Evolutionary conservation across 2,797 vertebrate species (phyloP).

Genomic region (Acanthopagrus latus): DNA sequence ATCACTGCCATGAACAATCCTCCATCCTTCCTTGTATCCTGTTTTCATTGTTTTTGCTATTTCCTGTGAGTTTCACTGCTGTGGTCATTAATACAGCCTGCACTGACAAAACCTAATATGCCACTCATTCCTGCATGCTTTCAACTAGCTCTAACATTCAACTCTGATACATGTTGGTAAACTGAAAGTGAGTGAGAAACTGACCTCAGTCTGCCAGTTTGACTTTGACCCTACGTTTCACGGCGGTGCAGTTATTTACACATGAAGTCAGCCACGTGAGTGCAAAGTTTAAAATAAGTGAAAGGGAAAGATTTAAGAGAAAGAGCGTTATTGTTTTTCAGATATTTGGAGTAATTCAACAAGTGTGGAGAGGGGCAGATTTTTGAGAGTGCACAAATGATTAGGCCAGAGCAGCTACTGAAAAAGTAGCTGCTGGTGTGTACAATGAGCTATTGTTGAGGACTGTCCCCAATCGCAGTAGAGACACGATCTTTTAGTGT

Average conservation of each 20-base stretch:
- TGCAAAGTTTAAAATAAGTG: constrained; percentile 16
- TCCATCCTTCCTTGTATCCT: constrained; percentile 59
- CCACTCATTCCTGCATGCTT: constrained; percentile 8
- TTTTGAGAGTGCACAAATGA: constrained; percentile 45
- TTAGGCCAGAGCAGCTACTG: constrained; percentile 54
- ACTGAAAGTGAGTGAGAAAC: constrained; percentile 31
- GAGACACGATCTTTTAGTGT: constrained; percentile 79
- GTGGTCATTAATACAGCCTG: constrained; percentile 11
- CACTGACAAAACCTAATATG: neutral
- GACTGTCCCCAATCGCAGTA: constrained; percentile 68
- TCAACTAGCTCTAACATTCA: constrained; percentile 7
- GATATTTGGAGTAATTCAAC: neutral
- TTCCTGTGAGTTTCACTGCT: constrained; percentile 49
- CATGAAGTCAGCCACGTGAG: neutral
- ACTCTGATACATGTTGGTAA: neutral
- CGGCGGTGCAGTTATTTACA: constrained; percentile 25
- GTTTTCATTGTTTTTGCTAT: constrained; percentile 55
- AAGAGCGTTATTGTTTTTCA: constrained; percentile 12
- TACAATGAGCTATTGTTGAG: constrained; percentile 85
- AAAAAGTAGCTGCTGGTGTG: constrained; percentile 67
- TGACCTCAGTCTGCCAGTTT: constrained; percentile 19
- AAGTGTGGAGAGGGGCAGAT: constrained; percentile 18
- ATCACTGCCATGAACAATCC: constrained; percentile 44
- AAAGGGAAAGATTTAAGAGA: constrained; percentile 4
- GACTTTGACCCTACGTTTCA: constrained; percentile 46